Base-by-base conservation (phyloP, 2,113 vertebrate genomes). In the Todiramphus saurophagus region DNA sequence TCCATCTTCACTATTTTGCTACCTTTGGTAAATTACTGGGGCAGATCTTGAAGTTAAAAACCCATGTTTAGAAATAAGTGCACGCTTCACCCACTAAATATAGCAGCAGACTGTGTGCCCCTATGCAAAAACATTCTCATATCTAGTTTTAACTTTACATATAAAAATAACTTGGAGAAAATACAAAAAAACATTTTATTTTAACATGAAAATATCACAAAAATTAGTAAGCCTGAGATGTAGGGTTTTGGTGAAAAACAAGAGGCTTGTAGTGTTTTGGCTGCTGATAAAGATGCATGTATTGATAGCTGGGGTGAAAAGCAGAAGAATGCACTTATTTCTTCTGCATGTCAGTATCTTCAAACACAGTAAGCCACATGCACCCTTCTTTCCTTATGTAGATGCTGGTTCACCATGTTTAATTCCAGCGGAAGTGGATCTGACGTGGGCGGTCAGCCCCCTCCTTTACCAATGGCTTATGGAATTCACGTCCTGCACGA, bases 361-460 rank as follows among this genome's bases (percentile, higher is more conserved):
- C 97, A 97, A 98, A 98, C 97, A 98, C 97, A 97, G 98, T 96
- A 97, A 98, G 98, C 98, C 98, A 98, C 98, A 98, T 98, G 98
- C 98, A 98, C 98, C 98, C 97, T 98, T 98, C 98, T 97, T 88
- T 98, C 96, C 93, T 97, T 92, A 48, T 56, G 84, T 41, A 97
- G 98, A 98, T 96, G 98, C 97, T 97, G 96, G 97, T 92, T 90
- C 95, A 93, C 97, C 89, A 90, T 83, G 93, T 98, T 96, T 98
- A 99, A 98, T 99, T 99, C 99, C 99, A 99, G 98, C 99, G 99
- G 98, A 99, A 99, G 98, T 99, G 99, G 96, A 99, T 99, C 98
- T 99, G 99, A 67, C 99, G 99, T 2, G 99, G 99, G 69, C 99
- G 99, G 98, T 99, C 99, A 62, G 99, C 99, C 51, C 99, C 99